A percentile compares a stretch with the other conserved stretches of the same genome.
These are phyloP conservation scores for Aphidius ervi DNA, from an alignment of 1,140 invertebrate species.

Conservation along the genomic window DNA sequence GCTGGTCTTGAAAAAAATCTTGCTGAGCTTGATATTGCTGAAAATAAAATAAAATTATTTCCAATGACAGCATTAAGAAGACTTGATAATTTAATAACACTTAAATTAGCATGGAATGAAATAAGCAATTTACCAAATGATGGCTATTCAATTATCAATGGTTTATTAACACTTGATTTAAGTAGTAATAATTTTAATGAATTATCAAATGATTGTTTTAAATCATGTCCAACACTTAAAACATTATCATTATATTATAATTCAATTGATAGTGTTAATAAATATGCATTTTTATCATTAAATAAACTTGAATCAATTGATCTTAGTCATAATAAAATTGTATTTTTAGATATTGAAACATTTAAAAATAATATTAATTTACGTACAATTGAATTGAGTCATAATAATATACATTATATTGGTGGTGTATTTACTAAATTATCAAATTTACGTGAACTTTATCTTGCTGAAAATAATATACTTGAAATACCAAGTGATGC, in stretches of 20 bases:
- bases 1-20: conserved; percentile 77
- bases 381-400: conserved; percentile 77
- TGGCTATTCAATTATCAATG: conserved; percentile 66
- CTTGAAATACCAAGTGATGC: conserved; percentile 76
- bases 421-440: conserved; percentile 75
- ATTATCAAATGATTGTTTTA: conserved; percentile 72
- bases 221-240: conserved; percentile 70
- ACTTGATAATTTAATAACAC: conserved; percentile 66
- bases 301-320: conserved; percentile 76
- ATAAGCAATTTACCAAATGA: conserved; percentile 67
- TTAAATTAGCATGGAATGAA: conserved; percentile 81
- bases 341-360: conserved; percentile 64
- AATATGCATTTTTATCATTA: conserved; percentile 70
- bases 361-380: conserved; percentile 73
- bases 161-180: conserved; percentile 74
- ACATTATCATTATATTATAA: conserved; percentile 82
- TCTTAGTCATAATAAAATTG: conserved; percentile 83
- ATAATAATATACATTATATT: conserved; percentile 84
- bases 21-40: conserved; percentile 77
- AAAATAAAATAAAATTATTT: conserved; percentile 79
- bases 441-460: conserved; percentile 72
- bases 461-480: conserved; percentile 88
- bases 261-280: conserved; percentile 72
- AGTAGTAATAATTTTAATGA: conserved; percentile 80
- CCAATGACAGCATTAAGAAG: conserved; percentile 74